Evolutionary conservation across 2,888 invertebrate genomes (phyloP), one percentile per base, ranked within the genome.

Genomic region (Hemistola chrysoprasaria): DNA sequence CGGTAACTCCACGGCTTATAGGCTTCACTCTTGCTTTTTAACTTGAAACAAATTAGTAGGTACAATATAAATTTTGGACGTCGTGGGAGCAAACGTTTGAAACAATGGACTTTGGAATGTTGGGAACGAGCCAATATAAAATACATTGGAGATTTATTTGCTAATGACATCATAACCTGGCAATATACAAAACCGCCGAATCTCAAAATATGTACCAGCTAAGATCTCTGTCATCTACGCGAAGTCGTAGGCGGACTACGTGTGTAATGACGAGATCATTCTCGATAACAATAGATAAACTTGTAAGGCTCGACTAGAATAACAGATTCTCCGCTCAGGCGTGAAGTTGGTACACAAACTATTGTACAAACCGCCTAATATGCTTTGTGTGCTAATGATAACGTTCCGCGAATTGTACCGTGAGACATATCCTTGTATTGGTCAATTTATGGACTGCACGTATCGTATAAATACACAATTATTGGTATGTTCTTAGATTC

Each of bases 211-310:
- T 69, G 39, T 29, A 50, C 58, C 35, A 22, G 22, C 42, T 33
- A 59, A 62, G 69, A 71, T 80, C 71, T 74, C 65, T 60, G 61
- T 64, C 76, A 77, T 78, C 75, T 73, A 68, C 64, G 60, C 63
- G 65, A 68, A 68, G 58, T 74, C 67, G 80, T 82, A 75, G 79
- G 79, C 66, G 66, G 75, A 54, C 58, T 76, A 80, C 79, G 78
- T 80, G 70, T 72, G 78, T 75, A 77, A 78, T 77, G 78, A 80
- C 80, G 69, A 74, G 80, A 84, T 83, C 65, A 60, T 65, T 67
- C 62, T 62, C 58, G 81, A 84, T 81, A 80, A 81, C 76, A 78
- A 76, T 71, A 83, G 78, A 82, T 82, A 76, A 78, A 74, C 67
- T 60, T 64, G 63, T 69, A 62, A 63, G 62, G 56, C 74, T 71